Evolutionary conservation across 64 coral and sea anemone genomes (phyloP).

Genomic region (Stichodactyla helianthus): DNA sequence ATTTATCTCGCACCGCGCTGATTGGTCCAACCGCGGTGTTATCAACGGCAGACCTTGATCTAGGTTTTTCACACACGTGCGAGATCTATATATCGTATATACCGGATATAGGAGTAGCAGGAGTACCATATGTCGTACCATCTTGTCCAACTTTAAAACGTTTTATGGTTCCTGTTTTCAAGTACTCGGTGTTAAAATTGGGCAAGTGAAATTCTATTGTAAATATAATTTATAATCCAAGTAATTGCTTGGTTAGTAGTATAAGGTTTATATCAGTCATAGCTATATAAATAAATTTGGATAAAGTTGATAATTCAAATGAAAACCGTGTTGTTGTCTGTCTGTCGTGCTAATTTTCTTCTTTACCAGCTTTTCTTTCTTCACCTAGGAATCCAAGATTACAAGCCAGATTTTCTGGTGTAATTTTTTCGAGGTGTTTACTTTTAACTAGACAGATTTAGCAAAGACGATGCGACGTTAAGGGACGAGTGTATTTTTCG

Average conservation of each 20-base stretch:
- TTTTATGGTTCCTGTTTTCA: not conserved
- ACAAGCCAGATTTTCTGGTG: no score
- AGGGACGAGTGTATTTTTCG: no score
- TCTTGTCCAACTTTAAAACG: not conserved
- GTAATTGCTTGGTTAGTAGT: not conserved
- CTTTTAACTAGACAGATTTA: no score
- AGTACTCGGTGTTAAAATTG: not conserved
- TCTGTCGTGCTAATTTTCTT: not conserved
- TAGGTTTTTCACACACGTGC: not conserved
- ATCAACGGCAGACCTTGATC: not conserved
- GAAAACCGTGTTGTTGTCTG: not conserved
- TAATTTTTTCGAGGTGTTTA: no score
- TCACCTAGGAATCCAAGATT: not conserved
- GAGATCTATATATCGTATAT: not conserved
- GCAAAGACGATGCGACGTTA: no score
- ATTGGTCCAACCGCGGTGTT: no score
- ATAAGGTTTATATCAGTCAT: conserved; percentile 6
- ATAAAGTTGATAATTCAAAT: not conserved
- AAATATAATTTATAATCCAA: conserved; percentile 6
- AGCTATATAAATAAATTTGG: not conserved
- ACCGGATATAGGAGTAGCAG: not conserved
- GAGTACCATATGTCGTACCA: not conserved
- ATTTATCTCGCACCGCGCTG: not conserved
- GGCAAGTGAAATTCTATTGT: not conserved
- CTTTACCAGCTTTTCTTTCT: not conserved